Conservation (phyloP, 1,140 invertebrate species). For the Ceratosolen fusciceps region DNA sequence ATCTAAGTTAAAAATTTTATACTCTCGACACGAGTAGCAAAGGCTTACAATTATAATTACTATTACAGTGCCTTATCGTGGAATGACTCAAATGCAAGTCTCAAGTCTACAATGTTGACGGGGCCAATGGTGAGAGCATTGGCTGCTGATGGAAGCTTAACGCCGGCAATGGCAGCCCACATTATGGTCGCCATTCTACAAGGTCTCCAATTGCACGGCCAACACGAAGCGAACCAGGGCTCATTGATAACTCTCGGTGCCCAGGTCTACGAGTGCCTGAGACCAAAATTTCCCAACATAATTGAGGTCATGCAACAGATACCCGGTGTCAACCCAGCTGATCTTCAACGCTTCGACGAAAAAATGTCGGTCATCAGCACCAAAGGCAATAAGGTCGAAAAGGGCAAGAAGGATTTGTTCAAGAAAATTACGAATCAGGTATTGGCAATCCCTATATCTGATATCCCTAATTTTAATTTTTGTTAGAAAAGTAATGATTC, state of each 20-base stretch:
- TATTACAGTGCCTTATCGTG: conserved; percentile 81
- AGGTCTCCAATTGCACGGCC: conserved; percentile 83
- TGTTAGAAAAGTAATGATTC: too few relatives aligned
- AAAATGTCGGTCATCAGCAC: conserved; percentile 80
- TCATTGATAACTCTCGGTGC: conserved; percentile 79
- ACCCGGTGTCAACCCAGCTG: conserved; percentile 82
- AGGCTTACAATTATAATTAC: too few relatives aligned
- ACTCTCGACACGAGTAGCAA: too few relatives aligned
- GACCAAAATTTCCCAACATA: conserved; percentile 81
- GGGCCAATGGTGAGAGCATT: conserved; percentile 77
- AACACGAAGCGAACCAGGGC: conserved; percentile 87
- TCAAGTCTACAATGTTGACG: conserved; percentile 82
- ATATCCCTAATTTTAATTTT: too few relatives aligned
- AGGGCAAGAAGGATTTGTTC: conserved; percentile 90
- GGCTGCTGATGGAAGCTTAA: conserved; percentile 75
- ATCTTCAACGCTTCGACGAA: conserved; percentile 87
- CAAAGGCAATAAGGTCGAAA: conserved; percentile 86
- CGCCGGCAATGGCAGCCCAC: conserved; percentile 77
- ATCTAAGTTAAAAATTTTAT: too few relatives aligned
- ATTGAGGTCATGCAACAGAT: conserved; percentile 81
- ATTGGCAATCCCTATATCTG: conserved; percentile 49
- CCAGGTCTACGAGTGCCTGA: conserved; percentile 85
- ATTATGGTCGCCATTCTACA: conserved; percentile 83
- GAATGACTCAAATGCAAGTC: conserved; percentile 85
- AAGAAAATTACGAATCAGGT: conserved; percentile 89